Conservation (phyloP, 2,888 invertebrate species). For the Parnassius orleans region DNA sequence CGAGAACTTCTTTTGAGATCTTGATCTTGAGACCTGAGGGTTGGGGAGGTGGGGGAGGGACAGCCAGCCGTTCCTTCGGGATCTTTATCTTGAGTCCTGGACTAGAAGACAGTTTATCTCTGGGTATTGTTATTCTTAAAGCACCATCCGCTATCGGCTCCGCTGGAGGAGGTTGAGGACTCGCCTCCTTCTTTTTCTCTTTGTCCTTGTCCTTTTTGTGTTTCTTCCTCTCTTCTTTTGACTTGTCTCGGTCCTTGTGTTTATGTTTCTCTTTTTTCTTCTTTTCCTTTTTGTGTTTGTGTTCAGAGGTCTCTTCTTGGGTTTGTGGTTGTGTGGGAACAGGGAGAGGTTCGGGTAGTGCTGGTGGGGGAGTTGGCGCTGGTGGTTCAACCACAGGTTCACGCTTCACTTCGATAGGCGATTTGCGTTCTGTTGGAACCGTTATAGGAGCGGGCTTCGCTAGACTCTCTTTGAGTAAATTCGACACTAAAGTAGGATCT, state of each 20-base stretch:
- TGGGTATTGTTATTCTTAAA: constrained; percentile 67
- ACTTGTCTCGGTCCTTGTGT: constrained; percentile 88
- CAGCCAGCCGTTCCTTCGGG: constrained; percentile 86
- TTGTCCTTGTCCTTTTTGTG: constrained; percentile 84
- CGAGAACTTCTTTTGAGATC: constrained; percentile 88
- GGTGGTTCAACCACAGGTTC: constrained; percentile 50
- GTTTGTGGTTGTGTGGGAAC: constrained; percentile 32
- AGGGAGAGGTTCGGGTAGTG: constrained; percentile 36
- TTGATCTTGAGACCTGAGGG: constrained; percentile 86
- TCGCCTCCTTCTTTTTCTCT: constrained; percentile 57
- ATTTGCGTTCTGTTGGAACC: constrained; percentile 62
- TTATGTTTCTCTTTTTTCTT: constrained; percentile 91
- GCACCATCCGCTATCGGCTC: constrained; percentile 48
- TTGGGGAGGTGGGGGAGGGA: constrained; percentile 69
- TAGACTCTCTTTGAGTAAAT: constrained; percentile 84
- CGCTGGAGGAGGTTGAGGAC: constrained; percentile 32
- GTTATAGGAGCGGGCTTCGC: constrained; percentile 73
- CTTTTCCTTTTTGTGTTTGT: constrained; percentile 82
- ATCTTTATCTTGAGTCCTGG: constrained; percentile 90
- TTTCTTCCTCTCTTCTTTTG: constrained; percentile 86
- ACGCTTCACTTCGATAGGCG: constrained; percentile 55
- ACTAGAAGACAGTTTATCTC: constrained; percentile 64
- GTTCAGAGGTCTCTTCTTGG: constrained; percentile 50
- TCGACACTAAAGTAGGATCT: constrained; percentile 86
- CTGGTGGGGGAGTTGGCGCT: constrained; percentile 34